phyloP scores from a whole-genome alignment of 2,797 vertebrate genomes.

The Orientallactaga sibirica region DNA sequence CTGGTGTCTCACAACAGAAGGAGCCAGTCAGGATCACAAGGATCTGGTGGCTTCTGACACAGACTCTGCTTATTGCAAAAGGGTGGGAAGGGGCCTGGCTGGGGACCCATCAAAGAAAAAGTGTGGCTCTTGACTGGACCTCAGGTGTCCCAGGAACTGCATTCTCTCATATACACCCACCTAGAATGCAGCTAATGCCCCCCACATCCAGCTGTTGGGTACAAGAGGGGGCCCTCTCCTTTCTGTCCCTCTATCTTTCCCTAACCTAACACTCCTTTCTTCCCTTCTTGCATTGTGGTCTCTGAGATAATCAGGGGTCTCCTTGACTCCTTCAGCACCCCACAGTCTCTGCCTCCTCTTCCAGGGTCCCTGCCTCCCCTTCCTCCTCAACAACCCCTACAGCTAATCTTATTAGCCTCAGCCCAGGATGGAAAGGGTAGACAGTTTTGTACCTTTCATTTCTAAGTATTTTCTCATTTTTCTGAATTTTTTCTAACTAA shows the following conservation, averaged over 20 bases:
- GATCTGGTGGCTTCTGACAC: background rate
- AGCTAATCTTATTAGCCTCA: accelerated
- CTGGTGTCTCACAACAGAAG: background rate
- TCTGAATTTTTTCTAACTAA: background rate
- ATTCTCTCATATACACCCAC: background rate
- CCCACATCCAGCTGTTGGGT: background rate
- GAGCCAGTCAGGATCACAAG: accelerated
- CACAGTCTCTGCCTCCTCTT: background rate
- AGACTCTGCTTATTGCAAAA: background rate
- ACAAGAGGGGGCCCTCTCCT: background rate
- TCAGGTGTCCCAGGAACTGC: background rate
- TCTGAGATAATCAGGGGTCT: background rate
- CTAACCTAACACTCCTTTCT: background rate
- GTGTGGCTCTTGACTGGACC: background rate
- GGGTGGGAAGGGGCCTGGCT: no score
- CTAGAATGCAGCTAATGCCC: background rate
- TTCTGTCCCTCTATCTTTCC: background rate
- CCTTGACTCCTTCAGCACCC: background rate
- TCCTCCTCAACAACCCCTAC: background rate
- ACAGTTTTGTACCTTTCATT: background rate
- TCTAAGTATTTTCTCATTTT: background rate
- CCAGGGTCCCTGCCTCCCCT: background rate
- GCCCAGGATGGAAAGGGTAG: no score
- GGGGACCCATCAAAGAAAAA: background rate
- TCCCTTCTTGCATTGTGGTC: background rate